Conservation (phyloP, 2,797 vertebrate genomes). For the Crypturellus tataupa region DNA sequence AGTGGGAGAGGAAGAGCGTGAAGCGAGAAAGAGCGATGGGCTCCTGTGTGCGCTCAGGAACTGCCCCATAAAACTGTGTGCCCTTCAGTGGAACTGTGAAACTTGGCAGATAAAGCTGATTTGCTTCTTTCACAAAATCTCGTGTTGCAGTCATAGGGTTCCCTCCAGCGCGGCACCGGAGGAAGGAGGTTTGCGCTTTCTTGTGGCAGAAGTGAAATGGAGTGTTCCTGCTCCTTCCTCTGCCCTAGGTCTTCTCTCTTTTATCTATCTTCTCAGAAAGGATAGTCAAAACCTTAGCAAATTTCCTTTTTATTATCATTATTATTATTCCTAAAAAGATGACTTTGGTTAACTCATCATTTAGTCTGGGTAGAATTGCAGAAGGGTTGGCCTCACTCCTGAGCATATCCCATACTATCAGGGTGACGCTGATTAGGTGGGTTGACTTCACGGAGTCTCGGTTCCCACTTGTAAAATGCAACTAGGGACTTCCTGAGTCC, state of each 20-base stretch:
- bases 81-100: conserved; percentile 45
- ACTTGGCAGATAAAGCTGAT: conserved; percentile 25
- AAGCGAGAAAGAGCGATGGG: conserved; percentile 11
- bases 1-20: not conserved
- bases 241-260: not conserved
- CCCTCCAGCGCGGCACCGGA: not conserved
- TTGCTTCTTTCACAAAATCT: conserved; percentile 49
- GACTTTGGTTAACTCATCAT: not conserved
- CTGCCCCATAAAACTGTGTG: conserved; percentile 25
- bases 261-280: conserved; percentile 4
- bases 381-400: not conserved
- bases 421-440: not conserved
- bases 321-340: not conserved
- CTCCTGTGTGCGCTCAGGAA: not conserved
- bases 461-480: not conserved
- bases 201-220: not conserved
- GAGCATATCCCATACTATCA: not conserved
- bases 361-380: not conserved
- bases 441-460: not conserved
- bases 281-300: conserved; percentile 50
- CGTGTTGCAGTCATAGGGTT: conserved; percentile 33
- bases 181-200: conserved; percentile 9
- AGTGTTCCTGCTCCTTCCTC: conserved; percentile 7
- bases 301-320: not conserved
- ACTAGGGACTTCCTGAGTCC: not conserved